Evolutionary conservation across 2,888 invertebrate species (phyloP).

Genomic region (Lacanobia oleracea): DNA sequence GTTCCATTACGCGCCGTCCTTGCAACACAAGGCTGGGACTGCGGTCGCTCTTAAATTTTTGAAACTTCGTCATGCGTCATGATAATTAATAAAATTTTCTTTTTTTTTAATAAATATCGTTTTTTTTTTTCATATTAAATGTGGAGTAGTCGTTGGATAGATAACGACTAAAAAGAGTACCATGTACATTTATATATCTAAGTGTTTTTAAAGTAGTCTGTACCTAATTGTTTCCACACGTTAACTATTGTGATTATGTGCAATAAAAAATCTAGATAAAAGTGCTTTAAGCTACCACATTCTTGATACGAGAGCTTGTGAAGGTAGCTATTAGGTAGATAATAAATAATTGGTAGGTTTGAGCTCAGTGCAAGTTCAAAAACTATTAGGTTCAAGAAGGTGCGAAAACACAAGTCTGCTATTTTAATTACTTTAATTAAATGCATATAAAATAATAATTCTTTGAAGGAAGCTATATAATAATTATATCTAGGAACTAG

Average conservation of each 20-base stretch:
- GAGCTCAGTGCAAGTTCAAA: background rate
- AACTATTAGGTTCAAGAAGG: background rate
- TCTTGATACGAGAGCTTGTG: background rate
- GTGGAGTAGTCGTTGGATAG: no score
- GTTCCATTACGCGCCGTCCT: no score
- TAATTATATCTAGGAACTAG: no score
- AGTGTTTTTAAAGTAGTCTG: background rate
- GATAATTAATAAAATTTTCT: no score
- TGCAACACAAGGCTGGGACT: no score
- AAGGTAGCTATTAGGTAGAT: background rate
- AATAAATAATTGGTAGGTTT: background rate
- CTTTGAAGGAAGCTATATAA: no score
- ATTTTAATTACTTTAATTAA: background rate
- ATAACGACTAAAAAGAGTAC: no score
- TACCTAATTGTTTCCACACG: background rate
- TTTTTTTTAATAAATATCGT: no score
- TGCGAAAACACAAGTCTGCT: background rate
- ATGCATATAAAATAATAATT: background rate
- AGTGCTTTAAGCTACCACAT: background rate
- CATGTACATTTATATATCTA: no score
- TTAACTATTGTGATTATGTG: background rate
- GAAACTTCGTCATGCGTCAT: no score
- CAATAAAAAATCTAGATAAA: background rate
- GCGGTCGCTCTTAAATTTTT: no score
- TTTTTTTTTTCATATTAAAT: no score